Percentiles rank a stretch among this genome's conserved stretches.
phyloP scores from a whole-genome alignment of 1,140 invertebrate species.

The Campoletis sonorensis region DNA sequence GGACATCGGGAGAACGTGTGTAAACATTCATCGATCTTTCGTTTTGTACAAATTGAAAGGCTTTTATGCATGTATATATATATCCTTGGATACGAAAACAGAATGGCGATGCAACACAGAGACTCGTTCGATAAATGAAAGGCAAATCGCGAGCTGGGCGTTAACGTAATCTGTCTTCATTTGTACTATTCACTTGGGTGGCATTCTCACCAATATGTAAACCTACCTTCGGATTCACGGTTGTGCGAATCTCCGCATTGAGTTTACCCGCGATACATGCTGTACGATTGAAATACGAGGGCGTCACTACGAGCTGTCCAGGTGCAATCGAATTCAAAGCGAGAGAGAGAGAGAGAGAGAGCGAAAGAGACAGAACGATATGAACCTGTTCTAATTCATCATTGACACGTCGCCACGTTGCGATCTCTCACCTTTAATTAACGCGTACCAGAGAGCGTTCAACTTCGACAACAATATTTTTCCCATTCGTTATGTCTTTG shows the following conservation, averaged over 20 bases:
- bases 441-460: slow-evolving; percentile 39
- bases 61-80: not conserved
- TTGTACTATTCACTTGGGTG: slow-evolving; percentile 53
- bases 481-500: not conserved
- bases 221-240: slow-evolving; percentile 1
- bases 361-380: not conserved
- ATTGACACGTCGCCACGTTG: slow-evolving; percentile 40
- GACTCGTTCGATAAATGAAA: slow-evolving; percentile 25
- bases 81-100: not conserved
- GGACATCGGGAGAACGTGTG: not conserved
- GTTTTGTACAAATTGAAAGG: slow-evolving; percentile 2
- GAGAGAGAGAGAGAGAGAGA: slow-evolving; percentile 6
- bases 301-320: slow-evolving; percentile 7
- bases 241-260: slow-evolving; percentile 31
- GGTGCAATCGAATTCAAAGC: slow-evolving; percentile 8
- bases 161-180: slow-evolving; percentile 58
- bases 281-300: slow-evolving; percentile 11
- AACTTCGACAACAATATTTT: not conserved
- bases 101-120: not conserved
- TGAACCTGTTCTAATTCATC: slow-evolving; percentile 53
- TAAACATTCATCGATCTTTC: not conserved
- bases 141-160: slow-evolving; percentile 36
- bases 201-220: slow-evolving; percentile 24
- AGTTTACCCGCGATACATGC: slow-evolving; percentile 17
- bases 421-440: slow-evolving; percentile 51